A percentile compares a stretch with the other conserved stretches of the same genome.
phyloP scores from a whole-genome alignment of 2,888 invertebrate genomes.

The Belgica antarctica region DNA sequence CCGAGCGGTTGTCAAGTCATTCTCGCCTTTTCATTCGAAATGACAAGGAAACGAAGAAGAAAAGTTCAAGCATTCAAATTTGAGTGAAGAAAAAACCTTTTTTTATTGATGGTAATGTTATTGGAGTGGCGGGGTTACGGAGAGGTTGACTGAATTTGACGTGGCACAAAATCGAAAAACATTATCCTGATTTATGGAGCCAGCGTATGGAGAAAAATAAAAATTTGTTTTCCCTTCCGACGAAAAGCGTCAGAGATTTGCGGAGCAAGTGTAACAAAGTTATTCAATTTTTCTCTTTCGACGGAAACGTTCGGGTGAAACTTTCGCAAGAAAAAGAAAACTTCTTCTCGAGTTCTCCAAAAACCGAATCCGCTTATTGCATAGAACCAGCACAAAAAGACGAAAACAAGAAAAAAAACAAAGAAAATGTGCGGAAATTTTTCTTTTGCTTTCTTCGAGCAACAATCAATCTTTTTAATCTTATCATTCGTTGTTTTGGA shows the following conservation, averaged over 20 bases:
- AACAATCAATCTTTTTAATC: conserved; percentile 44
- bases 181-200: conserved; percentile 18
- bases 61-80: no score
- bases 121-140: neutral
- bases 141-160: conserved; percentile 16
- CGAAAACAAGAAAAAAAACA: conserved; percentile 6
- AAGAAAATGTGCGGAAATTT: conserved; percentile 30
- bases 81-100: neutral
- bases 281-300: neutral
- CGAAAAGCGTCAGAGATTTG: neutral
- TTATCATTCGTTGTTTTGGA: conserved; percentile 43
- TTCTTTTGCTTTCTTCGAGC: conserved; percentile 11
- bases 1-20: no score
- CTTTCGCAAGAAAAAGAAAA: no score
- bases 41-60: neutral
- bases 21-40: neutral
- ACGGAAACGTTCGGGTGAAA: neutral
- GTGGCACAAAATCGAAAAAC: neutral
- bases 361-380: neutral
- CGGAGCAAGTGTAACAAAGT: neutral
- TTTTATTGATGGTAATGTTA: neutral
- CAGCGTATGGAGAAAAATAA: neutral
- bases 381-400: neutral
- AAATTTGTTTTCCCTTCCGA: neutral
- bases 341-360: neutral